Conservation (phyloP, 2,888 invertebrate species). For the Drosophila anomalipes region DNA sequence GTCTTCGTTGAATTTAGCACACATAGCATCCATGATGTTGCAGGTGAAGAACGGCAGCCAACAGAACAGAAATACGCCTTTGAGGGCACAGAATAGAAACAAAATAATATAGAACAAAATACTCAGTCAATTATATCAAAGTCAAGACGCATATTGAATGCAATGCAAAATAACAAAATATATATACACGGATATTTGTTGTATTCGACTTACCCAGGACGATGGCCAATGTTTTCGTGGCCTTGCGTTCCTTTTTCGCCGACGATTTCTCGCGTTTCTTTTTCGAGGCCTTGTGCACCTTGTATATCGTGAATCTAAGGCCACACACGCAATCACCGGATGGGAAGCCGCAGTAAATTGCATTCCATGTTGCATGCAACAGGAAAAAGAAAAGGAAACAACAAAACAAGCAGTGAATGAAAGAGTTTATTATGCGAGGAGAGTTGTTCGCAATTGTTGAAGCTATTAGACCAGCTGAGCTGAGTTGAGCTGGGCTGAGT, state of each 20-base stretch:
- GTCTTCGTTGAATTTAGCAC: constrained; percentile 92
- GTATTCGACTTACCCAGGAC: constrained; percentile 93
- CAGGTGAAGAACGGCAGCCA: constrained; percentile 99
- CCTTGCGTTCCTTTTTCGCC: constrained; percentile 97
- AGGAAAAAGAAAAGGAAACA: constrained; percentile 6
- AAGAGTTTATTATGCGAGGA: neutral
- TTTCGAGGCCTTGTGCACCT: constrained; percentile 96
- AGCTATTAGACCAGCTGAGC: constrained; percentile 23
- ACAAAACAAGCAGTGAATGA: constrained; percentile 9
- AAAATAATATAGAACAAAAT: neutral
- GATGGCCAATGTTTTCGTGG: constrained; percentile 99
- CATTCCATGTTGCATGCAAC: constrained; percentile 38
- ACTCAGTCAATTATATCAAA: neutral
- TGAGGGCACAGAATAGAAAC: constrained; percentile 81
- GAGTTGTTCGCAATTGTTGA: neutral
- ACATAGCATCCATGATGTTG: constrained; percentile 98
- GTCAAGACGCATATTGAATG: neutral
- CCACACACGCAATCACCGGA: constrained; percentile 41
- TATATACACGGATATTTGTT: neutral
- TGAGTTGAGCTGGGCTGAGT: neutral
- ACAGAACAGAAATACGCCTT: constrained; percentile 98
- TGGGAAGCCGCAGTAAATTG: constrained; percentile 54
- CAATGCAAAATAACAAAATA: neutral
- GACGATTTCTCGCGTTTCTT: constrained; percentile 97
- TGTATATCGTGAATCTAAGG: constrained; percentile 94